Percentiles rank a stretch among this genome's conserved stretches.
Conservation (phyloP, 2,888 invertebrate genomes). For the Eurois occulta region DNA sequence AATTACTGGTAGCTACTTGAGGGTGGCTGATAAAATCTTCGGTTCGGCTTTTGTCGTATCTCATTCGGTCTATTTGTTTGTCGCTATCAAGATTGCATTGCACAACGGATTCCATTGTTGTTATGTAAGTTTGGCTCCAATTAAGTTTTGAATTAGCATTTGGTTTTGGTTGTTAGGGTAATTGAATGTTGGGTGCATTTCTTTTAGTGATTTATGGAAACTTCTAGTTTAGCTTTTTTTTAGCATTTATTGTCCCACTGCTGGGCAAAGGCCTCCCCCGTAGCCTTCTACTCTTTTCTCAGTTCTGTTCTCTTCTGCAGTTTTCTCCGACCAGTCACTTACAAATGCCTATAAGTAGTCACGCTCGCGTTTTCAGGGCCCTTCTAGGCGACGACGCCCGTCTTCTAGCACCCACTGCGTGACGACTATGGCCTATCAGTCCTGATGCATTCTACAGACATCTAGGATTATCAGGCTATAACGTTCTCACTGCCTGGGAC, state of each 20-base stretch:
- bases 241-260: too few relatives aligned
- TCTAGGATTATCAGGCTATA: background rate
- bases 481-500: background rate
- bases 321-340: too few relatives aligned
- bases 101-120: conserved; percentile 77
- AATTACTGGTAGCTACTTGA: conserved; percentile 77
- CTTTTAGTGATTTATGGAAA: background rate
- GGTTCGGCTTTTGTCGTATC: conserved; percentile 77
- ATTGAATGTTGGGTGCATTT: conserved; percentile 31
- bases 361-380: too few relatives aligned
- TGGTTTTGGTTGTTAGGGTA: conserved; percentile 53
- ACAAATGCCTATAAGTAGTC: too few relatives aligned
- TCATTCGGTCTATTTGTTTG: conserved; percentile 83
- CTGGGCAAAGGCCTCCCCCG: too few relatives aligned
- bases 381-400: too few relatives aligned
- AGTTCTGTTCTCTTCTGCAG: too few relatives aligned
- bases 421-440: too few relatives aligned
- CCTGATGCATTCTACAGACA: too few relatives aligned
- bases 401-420: too few relatives aligned
- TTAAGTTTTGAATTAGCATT: conserved; percentile 63
- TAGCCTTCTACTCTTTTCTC: too few relatives aligned
- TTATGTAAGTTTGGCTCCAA: conserved; percentile 72
- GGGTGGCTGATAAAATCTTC: conserved; percentile 79
- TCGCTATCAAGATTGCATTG: conserved; percentile 81
- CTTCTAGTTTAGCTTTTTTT: too few relatives aligned